Evolutionary conservation across 2,113 vertebrate species (phyloP).

Genomic region (Nibea coibor): DNA sequence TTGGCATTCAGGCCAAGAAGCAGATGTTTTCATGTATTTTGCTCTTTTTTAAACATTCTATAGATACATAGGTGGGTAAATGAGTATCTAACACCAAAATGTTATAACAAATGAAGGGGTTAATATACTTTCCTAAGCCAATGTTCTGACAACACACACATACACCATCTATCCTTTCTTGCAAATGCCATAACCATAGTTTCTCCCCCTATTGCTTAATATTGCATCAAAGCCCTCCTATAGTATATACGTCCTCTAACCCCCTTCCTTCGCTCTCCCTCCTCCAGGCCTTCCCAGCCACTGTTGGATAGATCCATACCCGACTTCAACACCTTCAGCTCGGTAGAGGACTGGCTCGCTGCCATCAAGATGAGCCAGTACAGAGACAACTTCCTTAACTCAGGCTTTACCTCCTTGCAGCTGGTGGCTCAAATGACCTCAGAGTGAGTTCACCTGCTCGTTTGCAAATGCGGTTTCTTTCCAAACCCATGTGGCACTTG

Average conservation of each 20-base stretch:
- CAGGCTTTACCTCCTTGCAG: slow-evolving; percentile 97
- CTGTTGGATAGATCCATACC: slow-evolving; percentile 97
- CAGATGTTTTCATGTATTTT: background rate
- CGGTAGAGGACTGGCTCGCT: slow-evolving; percentile 97
- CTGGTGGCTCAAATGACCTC: slow-evolving; percentile 97
- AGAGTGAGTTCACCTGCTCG: slow-evolving; percentile 89
- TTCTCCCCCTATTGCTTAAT: slow-evolving; percentile 33
- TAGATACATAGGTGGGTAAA: background rate
- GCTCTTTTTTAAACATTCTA: background rate
- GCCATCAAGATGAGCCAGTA: slow-evolving; percentile 99
- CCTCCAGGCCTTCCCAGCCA: slow-evolving; percentile 95
- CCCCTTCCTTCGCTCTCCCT: background rate
- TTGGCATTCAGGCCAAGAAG: slow-evolving; percentile 2
- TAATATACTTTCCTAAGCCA: background rate
- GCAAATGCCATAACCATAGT: slow-evolving; percentile 18
- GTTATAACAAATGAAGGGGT: background rate
- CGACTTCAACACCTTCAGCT: slow-evolving; percentile 98
- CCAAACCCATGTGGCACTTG: slow-evolving; percentile 42
- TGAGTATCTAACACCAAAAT: background rate
- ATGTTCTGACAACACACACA: background rate
- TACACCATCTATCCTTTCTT: slow-evolving; percentile 4
- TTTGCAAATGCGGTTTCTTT: slow-evolving; percentile 27
- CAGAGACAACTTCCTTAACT: slow-evolving; percentile 97
- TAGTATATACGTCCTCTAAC: slow-evolving; percentile 3
- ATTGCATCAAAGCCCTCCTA: slow-evolving; percentile 49